Base-by-base conservation (phyloP, 1,140 invertebrate species). In the Drosophila tristis region DNA sequence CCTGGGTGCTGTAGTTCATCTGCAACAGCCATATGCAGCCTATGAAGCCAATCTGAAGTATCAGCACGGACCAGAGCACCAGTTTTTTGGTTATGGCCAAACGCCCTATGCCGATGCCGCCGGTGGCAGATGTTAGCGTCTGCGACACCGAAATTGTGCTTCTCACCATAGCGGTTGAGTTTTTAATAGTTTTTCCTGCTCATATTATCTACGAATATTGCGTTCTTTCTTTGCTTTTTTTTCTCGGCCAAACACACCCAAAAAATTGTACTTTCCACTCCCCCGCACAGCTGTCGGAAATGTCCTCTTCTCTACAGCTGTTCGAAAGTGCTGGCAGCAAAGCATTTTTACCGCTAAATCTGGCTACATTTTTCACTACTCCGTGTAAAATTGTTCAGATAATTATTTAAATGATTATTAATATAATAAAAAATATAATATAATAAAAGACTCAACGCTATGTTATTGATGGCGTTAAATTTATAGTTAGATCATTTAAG, bases 21-120 rank as follows among this genome's bases (percentile, higher is more conserved):
- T 91, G 90, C 4, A 91, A 47, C 45, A 91, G 42, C 90, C 90
- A 91, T 26, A 91, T 80, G 64, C 90, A 91, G 15, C 73, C 72
- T 48, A 91, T 91, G 8, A 91, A 90, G 5, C 78, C 71, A 42
- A 91, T 39, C 25, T 91, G 90, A 6, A 90, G 67, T 45, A 91
- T 67, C 9, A 91, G 56, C n/a, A 91, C 76, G 31, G 80, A 73
- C 85, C 90, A 91, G 15, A 91, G 65, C 11, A 91, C 58, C 31
- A 91, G 54, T 63, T 78, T 86, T n/a, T 91, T 91, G 50, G 78
- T 91, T 29, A 85, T 75, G 20, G 74, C 63, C 51, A 68, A 47
- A 49, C 84, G 79, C 2, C 55, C 64, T 23, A 61, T 50, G 42
- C 63, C 72, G 57, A 39, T 44, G 31, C 26, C 31, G 42, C 23